Evolutionary conservation across 2,888 invertebrate genomes (phyloP), one percentile per base, ranked within the genome.

Genomic region (Galeopsomyia nigrocyanea): DNA sequence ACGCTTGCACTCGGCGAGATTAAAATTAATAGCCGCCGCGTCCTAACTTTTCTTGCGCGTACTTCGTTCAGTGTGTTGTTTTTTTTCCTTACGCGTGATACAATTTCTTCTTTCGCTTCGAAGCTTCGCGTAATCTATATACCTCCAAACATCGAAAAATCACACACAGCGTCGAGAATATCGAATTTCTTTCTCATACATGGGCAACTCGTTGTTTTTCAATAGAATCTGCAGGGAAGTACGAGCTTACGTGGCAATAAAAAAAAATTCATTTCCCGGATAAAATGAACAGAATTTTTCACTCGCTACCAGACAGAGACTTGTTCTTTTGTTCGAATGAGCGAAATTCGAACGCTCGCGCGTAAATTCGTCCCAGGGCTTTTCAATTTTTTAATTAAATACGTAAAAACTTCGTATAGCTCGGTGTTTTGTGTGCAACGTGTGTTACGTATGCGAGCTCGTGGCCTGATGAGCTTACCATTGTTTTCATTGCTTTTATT

Each of bases 11-110:
- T 51, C 63, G 69, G 49, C 61, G 62, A 70, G 58, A 70, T 70
- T 64, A 64, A 64, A 64, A 70, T 70, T 64, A 64, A 70, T 64
- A 70, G 69, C 39, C 46, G 22, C 16, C 26, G 31, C 21, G 21
- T 5, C 2, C 46, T 10, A 39, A 17, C 53, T 17, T 49, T 47
- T 17, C 31, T 63, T 17, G 22, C 21, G 5, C 51, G 13, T 51
- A 7, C 21, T 53, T n/a, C 63, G 53, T 22, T 50, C 22, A 7
- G 9, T 13, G 9, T 47, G 21, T 60, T 60, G 26, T 3, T 47
- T 19, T 60, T n/a, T 47, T 47, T 14, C 47, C 7, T 46, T 60
- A 10, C n/a, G 7, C 5, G n/a, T n/a, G 46, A 60, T 17, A 47
- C n/a, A 47, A 57, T 31, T 31, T 26, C 19, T 60, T 21, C 1